phyloP scores from a whole-genome alignment of 2,888 invertebrate species.

The Xanthorhoe spadicearia region DNA sequence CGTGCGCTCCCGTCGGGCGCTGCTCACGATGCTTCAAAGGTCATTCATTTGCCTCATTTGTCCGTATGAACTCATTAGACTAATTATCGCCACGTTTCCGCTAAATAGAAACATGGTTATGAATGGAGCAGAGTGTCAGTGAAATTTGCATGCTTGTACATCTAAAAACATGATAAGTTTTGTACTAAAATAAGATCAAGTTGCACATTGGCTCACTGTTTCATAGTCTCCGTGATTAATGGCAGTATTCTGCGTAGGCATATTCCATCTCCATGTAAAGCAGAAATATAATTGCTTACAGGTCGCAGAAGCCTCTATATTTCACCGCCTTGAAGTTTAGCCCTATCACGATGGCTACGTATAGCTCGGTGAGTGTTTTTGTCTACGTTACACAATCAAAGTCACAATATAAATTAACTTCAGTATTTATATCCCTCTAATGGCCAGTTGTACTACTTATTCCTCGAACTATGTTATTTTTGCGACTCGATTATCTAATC shows the following conservation, averaged over 20 bases:
- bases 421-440: background rate
- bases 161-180: no score
- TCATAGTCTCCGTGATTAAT: slow-evolving; percentile 13
- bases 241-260: slow-evolving; percentile 10
- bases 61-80: slow-evolving; percentile 26
- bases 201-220: no score
- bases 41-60: slow-evolving; percentile 35
- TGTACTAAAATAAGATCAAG: no score
- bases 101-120: background rate
- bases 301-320: slow-evolving; percentile 72
- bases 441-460: no score
- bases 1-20: slow-evolving; percentile 59
- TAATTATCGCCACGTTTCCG: slow-evolving; percentile 33
- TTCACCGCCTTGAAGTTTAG: slow-evolving; percentile 73
- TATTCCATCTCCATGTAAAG: slow-evolving; percentile 16
- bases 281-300: slow-evolving; percentile 48
- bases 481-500: no score
- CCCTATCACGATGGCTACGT: slow-evolving; percentile 69
- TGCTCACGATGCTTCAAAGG: slow-evolving; percentile 69
- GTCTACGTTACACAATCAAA: background rate
- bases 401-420: background rate
- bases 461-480: slow-evolving; percentile 3
- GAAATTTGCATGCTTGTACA: background rate
- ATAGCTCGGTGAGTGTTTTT: slow-evolving; percentile 61
- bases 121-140: background rate